Conservation (phyloP, 2,113 vertebrate species). For the Caranx melampygus region DNA sequence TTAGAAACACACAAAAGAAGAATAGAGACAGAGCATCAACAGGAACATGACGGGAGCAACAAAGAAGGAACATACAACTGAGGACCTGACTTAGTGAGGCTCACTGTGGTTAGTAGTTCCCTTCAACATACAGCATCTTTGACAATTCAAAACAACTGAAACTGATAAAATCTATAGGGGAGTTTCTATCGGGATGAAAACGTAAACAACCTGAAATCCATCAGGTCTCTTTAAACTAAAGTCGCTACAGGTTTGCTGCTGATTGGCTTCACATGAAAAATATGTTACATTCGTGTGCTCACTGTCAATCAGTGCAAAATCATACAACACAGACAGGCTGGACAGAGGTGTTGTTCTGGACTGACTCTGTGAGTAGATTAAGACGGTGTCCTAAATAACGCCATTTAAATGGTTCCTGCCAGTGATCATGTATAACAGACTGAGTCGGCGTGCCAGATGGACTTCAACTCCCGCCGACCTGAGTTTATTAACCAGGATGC, state of each 20-base stretch:
- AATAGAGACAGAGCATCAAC: not conserved
- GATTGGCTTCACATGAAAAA: not conserved
- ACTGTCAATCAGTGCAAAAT: not conserved
- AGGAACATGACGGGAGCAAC: not conserved
- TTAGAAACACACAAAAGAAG: not conserved
- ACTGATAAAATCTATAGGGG: too few species aligned
- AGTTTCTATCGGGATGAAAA: not conserved
- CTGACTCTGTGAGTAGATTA: not conserved
- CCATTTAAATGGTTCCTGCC: not conserved
- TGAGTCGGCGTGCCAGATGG: slow-evolving; percentile 2
- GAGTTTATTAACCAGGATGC: slow-evolving; percentile 32
- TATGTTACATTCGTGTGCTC: too few species aligned
- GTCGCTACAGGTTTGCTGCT: not conserved
- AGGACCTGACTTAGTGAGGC: not conserved
- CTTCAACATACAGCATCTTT: not conserved
- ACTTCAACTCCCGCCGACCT: slow-evolving; percentile 13
- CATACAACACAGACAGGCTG: not conserved
- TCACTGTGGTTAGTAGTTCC: too few species aligned
- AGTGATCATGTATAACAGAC: not conserved
- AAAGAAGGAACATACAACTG: not conserved
- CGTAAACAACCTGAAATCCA: not conserved
- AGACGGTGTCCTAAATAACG: not conserved
- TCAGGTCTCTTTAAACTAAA: not conserved
- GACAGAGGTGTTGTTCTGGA: not conserved
- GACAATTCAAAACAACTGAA: not conserved